phyloP scores from a whole-genome alignment of 2,888 invertebrate species.

The Synanthedon myopaeformis region DNA sequence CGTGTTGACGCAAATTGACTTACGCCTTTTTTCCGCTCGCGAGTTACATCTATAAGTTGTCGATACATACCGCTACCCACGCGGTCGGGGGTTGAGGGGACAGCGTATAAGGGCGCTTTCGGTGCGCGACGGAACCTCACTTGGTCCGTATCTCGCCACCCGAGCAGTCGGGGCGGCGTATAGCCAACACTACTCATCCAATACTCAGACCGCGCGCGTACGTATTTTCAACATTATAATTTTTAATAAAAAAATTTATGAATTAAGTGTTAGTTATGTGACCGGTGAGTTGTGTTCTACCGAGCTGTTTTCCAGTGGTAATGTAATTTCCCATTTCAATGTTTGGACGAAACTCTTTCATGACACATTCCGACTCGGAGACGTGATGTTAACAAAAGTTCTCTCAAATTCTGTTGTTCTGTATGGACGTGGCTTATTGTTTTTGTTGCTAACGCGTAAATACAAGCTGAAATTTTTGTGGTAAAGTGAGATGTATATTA shows the following conservation, averaged over 20 bases:
- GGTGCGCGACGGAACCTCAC: slow-evolving; percentile 27
- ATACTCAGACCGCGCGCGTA: slow-evolving; percentile 54
- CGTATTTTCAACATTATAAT: slow-evolving; percentile 28
- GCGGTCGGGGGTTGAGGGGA: slow-evolving; percentile 23
- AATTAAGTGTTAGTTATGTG: neutral
- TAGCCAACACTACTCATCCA: slow-evolving; percentile 16
- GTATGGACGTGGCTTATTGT: neutral
- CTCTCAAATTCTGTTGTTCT: neutral
- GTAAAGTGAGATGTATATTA: too few relatives aligned
- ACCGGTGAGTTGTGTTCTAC: neutral
- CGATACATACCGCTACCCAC: slow-evolving; percentile 33
- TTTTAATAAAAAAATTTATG: slow-evolving; percentile 1
- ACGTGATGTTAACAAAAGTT: neutral
- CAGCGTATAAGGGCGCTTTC: slow-evolving; percentile 47
- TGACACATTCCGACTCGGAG: neutral
- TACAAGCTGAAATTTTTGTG: too few relatives aligned
- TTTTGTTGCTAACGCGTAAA: too few relatives aligned
- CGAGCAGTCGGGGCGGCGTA: slow-evolving; percentile 46
- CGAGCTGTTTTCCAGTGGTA: neutral
- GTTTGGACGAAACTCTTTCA: neutral
- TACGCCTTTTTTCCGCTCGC: too few relatives aligned
- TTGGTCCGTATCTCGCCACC: slow-evolving; percentile 49
- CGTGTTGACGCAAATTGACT: too few relatives aligned
- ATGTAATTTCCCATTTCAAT: neutral
- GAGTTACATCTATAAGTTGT: neutral